Evolutionary conservation across 37 sponge, comb jelly and placozoan species (phyloP), one percentile per base, ranked within the genome.

Genomic region (Aphrocallistes beatrix): DNA sequence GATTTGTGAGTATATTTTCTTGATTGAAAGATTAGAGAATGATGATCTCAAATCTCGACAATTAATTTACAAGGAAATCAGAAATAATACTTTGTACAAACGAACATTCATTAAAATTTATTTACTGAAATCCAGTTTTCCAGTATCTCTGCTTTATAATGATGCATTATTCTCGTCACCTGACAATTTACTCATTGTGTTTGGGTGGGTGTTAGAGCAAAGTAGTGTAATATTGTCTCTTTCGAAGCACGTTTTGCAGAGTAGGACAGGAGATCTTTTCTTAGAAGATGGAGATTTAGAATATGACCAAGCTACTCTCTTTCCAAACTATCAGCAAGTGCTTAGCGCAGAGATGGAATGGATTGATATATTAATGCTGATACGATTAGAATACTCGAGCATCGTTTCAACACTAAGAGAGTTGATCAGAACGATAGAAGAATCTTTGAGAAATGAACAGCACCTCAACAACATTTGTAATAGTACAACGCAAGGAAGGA

Each of bases 1-100:
- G 32, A 60, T 60, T 19, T 60, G 75, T 60, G 75, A 60, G n/a
- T 60, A 60, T 60, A 60, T 60, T 60, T 60, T 60, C 75, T 60
- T 60, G n/a, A 32, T 60, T 60, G 75, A 60, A 60, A 3, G 75
- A 19, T 60, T 60, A 28, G 28, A 60, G 21, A 60, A 60, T 19
- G n/a, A 6, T 19, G 75, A 30, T 25, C 10, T 25, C 21, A 60
- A 25, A 8, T 60, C 10, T 60, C 10, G 1, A 25, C 28, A 60
- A 60, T 19, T 3, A 6, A 3, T 19, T 60, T 30, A 60, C 21
- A 60, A 60, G 3, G n/a, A 13, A 30, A 60, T 60, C 8, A 60
- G 21, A 30, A 28, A 6, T 60, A 25, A 6, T 60, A 60, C 8
- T 60, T 25, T 19, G 10, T 60, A 21, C 75, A 60, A 60, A 60